These are phyloP conservation scores for Drosophila lowei DNA, from an alignment of 1,140 invertebrate genomes.

Conservation along the genomic window DNA sequence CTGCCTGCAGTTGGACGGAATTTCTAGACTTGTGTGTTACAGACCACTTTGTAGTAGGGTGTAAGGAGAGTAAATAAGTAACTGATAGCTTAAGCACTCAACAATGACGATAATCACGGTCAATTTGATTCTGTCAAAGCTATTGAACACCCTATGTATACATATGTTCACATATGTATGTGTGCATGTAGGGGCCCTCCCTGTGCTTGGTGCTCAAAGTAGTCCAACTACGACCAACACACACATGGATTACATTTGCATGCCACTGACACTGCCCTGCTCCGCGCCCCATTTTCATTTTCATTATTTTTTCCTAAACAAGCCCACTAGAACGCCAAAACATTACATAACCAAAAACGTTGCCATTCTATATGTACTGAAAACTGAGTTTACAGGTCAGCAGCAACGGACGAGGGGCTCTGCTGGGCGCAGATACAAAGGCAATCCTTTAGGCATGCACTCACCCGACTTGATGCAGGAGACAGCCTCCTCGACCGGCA, in stretches of 20 bases:
- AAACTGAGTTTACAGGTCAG: background rate
- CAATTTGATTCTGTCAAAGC: conserved; percentile 29
- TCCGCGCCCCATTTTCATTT: conserved; percentile 22
- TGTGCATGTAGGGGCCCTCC: conserved; percentile 18
- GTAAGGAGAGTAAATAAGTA: too few species aligned
- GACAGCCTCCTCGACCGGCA: conserved; percentile 84
- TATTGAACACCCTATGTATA: conserved; percentile 40
- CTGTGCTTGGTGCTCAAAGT: conserved; percentile 15
- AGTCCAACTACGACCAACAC: conserved; percentile 35
- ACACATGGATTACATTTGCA: conserved; percentile 51
- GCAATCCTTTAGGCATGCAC: background rate
- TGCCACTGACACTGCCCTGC: conserved; percentile 10
- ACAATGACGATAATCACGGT: conserved; percentile 30
- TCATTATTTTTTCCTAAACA: conserved; percentile 48
- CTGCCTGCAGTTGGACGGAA: too few species aligned
- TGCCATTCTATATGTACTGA: conserved; percentile 1
- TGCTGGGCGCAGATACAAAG: background rate
- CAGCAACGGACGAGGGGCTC: too few species aligned
- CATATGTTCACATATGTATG: background rate
- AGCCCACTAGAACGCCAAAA: conserved; percentile 15
- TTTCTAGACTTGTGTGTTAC: too few species aligned
- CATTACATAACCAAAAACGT: conserved; percentile 64
- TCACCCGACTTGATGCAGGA: conserved; percentile 85
- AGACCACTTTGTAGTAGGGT: too few species aligned
- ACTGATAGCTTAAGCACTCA: too few species aligned